Evolutionary conservation across 37 sponge, comb jelly and placozoan species (phyloP).

Genomic region (Lycopodina hypogea): DNA sequence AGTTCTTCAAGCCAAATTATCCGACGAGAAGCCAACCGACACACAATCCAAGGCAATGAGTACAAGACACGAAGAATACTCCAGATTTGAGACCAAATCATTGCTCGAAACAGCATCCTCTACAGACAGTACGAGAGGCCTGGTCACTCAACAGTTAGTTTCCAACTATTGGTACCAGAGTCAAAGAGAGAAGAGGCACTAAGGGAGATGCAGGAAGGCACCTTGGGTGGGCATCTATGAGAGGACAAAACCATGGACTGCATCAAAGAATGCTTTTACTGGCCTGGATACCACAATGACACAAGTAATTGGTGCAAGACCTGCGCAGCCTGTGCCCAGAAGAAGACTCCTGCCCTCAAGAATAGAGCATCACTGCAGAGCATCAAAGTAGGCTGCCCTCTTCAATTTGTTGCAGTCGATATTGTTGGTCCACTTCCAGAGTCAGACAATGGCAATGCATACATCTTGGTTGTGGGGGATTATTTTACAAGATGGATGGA

Average conservation of each 20-base stretch:
- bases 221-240: neutral
- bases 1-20: neutral
- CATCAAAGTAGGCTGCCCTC: neutral
- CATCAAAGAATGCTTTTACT: too few species aligned
- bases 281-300: too few species aligned
- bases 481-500: slow-evolving; percentile 46
- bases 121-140: too few species aligned
- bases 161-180: too few species aligned
- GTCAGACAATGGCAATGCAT: too few species aligned
- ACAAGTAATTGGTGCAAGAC: too few species aligned
- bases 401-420: too few species aligned
- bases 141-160: too few species aligned
- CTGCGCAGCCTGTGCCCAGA: too few species aligned
- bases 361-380: neutral
- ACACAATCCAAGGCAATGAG: neutral
- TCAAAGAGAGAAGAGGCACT: neutral
- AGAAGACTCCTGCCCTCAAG: neutral
- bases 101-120: too few species aligned
- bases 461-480: slow-evolving; percentile 40
- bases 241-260: neutral
- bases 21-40: neutral
- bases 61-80: neutral
- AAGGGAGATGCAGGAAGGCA: neutral
- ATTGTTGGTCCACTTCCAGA: too few species aligned
- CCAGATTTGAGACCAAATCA: neutral